Evolutionary conservation across 2,888 invertebrate species (phyloP), one percentile per base, ranked within the genome.

Genomic region (Drosophila mimica): DNA sequence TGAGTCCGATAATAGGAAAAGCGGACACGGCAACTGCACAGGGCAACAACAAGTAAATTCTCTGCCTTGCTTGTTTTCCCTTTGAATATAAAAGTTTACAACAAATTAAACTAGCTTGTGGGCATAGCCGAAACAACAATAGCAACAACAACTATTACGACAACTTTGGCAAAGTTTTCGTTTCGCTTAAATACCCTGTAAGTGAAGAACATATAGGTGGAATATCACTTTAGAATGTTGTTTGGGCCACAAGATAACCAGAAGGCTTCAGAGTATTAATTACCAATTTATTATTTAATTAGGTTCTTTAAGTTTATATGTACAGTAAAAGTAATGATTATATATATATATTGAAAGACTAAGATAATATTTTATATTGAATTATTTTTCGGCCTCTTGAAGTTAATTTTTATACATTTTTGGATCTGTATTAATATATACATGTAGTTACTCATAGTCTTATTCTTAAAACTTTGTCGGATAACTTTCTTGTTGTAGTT

Each of bases 91-190:
- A 81, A 82, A 89, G 89, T 80, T 89, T 70, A 79, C 83, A 89
- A 85, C 88, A 89, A 87, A 89, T 85, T 87, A 82, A 88, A 85
- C 83, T 89, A 83, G 83, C 82, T 77, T 85, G 83, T 79, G 83
- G 74, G 74, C 81, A 75, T 53, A 76, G 58, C 52, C 61, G 25
- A 71, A 70, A 77, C 70, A 71, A 65, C 57, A 64, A 54, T 28
- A 58, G 53, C 20, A 43, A 25, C 57, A 66, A 49, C 58, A 72
- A 63, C 48, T 67, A 52, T 40, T 52, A 51, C 20, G 28, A 17
- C 33, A 63, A 60, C 40, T 49, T 56, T 54, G 46, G 53, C 62
- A 77, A 81, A 74, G 61, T 74, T 72, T 40, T 9, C 9, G n/a
- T 40, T 57, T 31, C 53, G 13, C 38, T 63, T 9, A 15, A 25